Conservation (phyloP, 2,888 invertebrate genomes). For the Tricholauxania praeusta region DNA sequence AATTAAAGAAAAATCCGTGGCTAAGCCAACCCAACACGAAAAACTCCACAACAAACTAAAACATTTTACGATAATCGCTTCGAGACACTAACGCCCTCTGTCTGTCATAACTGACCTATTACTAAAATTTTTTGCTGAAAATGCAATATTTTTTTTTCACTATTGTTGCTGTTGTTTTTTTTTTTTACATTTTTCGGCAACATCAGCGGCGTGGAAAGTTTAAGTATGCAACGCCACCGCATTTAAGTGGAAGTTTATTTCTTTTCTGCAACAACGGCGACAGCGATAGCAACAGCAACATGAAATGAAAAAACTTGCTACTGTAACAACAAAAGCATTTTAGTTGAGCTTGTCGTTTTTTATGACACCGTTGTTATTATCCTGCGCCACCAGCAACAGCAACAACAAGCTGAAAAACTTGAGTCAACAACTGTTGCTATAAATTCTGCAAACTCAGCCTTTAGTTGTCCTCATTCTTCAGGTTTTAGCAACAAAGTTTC, state of each 20-base stretch:
- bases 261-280: not conserved
- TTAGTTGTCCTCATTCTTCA: not conserved
- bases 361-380: slow-evolving; percentile 23
- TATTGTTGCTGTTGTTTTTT: no score
- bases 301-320: not conserved
- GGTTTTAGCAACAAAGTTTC: no score
- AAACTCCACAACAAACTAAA: not conserved
- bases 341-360: slow-evolving; percentile 1
- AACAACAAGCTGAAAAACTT: not conserved
- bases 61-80: not conserved
- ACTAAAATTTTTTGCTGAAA: not conserved
- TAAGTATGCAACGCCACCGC: not conserved
- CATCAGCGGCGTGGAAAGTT: not conserved
- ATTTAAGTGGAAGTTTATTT: slow-evolving; percentile 18
- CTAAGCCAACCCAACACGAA: not conserved
- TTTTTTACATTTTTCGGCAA: not conserved
- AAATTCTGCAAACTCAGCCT: slow-evolving; percentile 17
- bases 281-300: slow-evolving; percentile 19
- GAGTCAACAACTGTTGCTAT: slow-evolving; percentile 23
- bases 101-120: not conserved
- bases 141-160: not conserved
- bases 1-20: no score
- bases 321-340: slow-evolving; percentile 26
- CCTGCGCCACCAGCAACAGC: slow-evolving; percentile 1
- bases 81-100: not conserved